A percentile compares a stretch with the other conserved stretches of the same genome.
Evolutionary conservation across 2,888 invertebrate genomes (phyloP).

Genomic region (Zaprionus lineosus): DNA sequence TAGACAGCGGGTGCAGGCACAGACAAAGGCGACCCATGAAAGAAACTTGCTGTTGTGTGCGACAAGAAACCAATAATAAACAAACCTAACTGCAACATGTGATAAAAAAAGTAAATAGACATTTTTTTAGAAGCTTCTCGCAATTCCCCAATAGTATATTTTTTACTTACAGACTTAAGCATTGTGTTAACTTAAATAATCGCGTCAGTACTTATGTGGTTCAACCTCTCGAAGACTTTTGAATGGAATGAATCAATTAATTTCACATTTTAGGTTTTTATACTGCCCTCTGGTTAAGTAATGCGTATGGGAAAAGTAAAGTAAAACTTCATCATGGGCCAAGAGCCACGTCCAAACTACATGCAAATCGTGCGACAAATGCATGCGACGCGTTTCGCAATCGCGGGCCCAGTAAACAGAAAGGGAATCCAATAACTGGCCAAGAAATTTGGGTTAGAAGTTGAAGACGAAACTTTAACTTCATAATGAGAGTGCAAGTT

Average conservation of each 20-base stretch:
- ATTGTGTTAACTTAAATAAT: constrained; percentile 27
- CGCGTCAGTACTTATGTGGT: constrained; percentile 8
- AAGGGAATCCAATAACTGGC: neutral
- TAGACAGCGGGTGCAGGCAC: constrained; percentile 50
- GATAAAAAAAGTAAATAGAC: neutral
- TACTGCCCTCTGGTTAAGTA: constrained; percentile 21
- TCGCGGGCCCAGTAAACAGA: constrained; percentile 4
- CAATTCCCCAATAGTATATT: neutral
- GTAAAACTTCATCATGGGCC: constrained; percentile 66
- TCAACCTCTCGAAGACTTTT: constrained; percentile 61
- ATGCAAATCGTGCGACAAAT: constrained; percentile 69
- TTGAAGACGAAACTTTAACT: constrained; percentile 25
- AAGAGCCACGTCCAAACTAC: constrained; percentile 62
- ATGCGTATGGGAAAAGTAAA: constrained; percentile 40
- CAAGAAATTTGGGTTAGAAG: constrained; percentile 25
- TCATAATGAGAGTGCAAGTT: no score
- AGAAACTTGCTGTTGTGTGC: constrained; percentile 3
- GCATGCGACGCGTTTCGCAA: constrained; percentile 73
- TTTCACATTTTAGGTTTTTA: constrained; percentile 50
- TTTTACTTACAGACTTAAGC: constrained; percentile 48
- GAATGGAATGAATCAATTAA: constrained; percentile 60
- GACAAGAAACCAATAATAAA: neutral
- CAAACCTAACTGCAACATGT: constrained; percentile 30
- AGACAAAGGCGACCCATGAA: constrained; percentile 33
- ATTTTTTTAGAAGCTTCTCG: neutral